Evolutionary conservation across 2,113 vertebrate genomes (phyloP).

Genomic region (Chitala chitala): DNA sequence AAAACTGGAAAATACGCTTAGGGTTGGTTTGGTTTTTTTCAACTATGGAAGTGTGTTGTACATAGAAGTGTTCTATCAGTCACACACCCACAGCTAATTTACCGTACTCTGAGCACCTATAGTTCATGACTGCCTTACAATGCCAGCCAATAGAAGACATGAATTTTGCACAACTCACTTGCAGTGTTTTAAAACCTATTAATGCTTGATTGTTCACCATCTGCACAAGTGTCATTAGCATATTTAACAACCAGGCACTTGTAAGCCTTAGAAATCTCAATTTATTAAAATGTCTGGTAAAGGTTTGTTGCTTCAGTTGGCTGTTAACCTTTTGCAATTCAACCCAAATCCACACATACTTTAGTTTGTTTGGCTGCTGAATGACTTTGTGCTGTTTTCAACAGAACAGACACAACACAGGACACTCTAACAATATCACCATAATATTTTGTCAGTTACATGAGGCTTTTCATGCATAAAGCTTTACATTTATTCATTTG

Average conservation of each 20-base stretch:
- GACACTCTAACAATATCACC: too few relatives aligned
- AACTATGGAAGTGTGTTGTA: slow-evolving; percentile 21
- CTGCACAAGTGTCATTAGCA: slow-evolving; percentile 47
- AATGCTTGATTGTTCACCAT: slow-evolving; percentile 43
- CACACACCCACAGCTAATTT: slow-evolving; percentile 37
- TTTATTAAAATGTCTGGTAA: slow-evolving; percentile 44
- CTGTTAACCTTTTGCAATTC: slow-evolving; percentile 43
- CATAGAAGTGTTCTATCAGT: slow-evolving; percentile 36
- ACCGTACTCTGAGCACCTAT: slow-evolving; percentile 31
- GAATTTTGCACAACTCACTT: slow-evolving; percentile 33
- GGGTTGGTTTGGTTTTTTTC: too few relatives aligned
- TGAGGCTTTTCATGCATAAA: too few relatives aligned
- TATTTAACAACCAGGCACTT: slow-evolving; percentile 48
- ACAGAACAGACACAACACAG: too few relatives aligned
- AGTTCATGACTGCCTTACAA: slow-evolving; percentile 37
- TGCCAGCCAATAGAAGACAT: slow-evolving; percentile 32
- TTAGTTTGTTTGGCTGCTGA: too few relatives aligned
- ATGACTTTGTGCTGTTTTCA: too few relatives aligned
- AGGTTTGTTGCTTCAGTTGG: slow-evolving; percentile 44
- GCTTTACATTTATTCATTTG: too few relatives aligned
- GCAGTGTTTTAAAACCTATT: slow-evolving; percentile 43
- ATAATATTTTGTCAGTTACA: too few relatives aligned
- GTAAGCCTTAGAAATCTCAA: slow-evolving; percentile 34
- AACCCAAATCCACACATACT: slow-evolving; percentile 19
- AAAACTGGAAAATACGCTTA: background rate